A percentile compares a stretch with the other conserved stretches of the same genome.
phyloP scores from a whole-genome alignment of 2,888 invertebrate species.

The Drosophila anomalata region DNA sequence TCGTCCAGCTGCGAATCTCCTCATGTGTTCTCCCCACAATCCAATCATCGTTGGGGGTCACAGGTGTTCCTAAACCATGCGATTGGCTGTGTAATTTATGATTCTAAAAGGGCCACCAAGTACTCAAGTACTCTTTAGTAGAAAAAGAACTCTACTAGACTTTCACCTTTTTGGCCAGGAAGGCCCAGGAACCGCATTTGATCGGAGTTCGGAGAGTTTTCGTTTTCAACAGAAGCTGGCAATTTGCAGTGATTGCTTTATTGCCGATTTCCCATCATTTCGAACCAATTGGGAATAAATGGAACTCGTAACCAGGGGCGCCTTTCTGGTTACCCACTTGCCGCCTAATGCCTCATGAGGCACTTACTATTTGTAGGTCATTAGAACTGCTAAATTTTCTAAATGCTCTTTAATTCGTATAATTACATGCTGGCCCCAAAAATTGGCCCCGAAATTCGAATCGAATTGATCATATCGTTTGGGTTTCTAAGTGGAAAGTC shows the following conservation, averaged over 20 bases:
- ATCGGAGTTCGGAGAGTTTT: constrained; percentile 31
- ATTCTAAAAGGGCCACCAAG: constrained; percentile 4
- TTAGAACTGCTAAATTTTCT: constrained; percentile 65
- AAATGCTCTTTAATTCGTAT: constrained; percentile 68
- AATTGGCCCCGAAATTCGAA: constrained; percentile 1
- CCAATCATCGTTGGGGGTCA: constrained; percentile 31
- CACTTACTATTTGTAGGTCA: constrained; percentile 62
- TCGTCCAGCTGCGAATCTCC: constrained; percentile 15
- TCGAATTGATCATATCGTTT: background rate
- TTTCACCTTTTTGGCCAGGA: constrained; percentile 8
- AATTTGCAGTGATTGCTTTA: constrained; percentile 64
- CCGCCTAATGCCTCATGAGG: constrained; percentile 3
- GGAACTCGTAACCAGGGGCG: constrained; percentile 26
- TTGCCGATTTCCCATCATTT: constrained; percentile 40
- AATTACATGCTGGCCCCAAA: constrained; percentile 52
- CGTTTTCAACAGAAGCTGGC: constrained; percentile 66
- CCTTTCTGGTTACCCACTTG: constrained; percentile 9
- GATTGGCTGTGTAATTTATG: constrained; percentile 11
- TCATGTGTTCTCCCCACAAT: constrained; percentile 1
- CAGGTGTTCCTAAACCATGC: constrained; percentile 19
- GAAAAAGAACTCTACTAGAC: background rate
- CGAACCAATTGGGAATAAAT: constrained; percentile 34
- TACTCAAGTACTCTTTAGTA: background rate
- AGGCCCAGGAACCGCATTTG: constrained; percentile 1
- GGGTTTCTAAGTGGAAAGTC: too few relatives aligned